phyloP scores from a whole-genome alignment of 2,797 vertebrate genomes.

The Xiphorhynchus erythropygius region DNA sequence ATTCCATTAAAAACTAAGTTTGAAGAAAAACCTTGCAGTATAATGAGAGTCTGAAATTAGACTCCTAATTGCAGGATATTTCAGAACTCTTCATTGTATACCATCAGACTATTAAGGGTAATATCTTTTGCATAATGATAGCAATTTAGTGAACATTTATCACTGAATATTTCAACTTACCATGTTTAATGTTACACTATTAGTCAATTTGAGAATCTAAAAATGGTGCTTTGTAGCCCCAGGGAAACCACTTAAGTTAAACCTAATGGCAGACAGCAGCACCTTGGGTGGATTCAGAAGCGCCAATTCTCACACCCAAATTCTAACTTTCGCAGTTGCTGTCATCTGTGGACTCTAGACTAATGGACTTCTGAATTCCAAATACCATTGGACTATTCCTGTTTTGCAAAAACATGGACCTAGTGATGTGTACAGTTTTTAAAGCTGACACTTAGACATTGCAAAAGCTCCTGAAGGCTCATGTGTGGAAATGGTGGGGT shows the following conservation, averaged over 20 bases:
- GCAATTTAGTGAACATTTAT: constrained; percentile 53
- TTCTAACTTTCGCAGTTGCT: background rate
- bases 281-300: background rate
- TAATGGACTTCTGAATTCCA: constrained; percentile 15
- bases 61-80: constrained; percentile 39
- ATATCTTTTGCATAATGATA: constrained; percentile 44
- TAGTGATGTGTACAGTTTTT: background rate
- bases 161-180: constrained; percentile 1
- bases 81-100: constrained; percentile 54
- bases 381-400: background rate
- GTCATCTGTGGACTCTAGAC: background rate
- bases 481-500: background rate
- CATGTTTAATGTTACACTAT: background rate
- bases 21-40: background rate
- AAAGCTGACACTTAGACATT: background rate
- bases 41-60: constrained; percentile 39
- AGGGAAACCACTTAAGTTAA: background rate
- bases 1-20: constrained; percentile 23
- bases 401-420: background rate
- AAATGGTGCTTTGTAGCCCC: background rate
- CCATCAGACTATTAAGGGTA: constrained; percentile 12
- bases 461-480: background rate
- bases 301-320: background rate
- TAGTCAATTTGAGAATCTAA: background rate
- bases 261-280: background rate